Base-by-base conservation (phyloP, 2,888 invertebrate genomes). In the Plebejus argus region DNA sequence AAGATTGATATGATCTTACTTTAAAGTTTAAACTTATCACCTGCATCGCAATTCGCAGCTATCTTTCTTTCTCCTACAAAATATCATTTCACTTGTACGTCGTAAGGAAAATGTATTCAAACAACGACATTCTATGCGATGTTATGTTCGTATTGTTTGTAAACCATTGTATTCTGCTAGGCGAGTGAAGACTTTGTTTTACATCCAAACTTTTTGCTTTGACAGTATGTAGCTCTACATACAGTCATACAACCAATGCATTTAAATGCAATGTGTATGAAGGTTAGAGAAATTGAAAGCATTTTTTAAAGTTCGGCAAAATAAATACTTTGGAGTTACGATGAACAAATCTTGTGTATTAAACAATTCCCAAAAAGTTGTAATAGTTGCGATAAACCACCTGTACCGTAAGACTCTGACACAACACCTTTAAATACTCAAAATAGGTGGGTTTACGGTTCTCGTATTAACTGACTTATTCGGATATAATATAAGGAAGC, bases 81-180 rank as follows among this genome's bases (percentile, higher is more conserved):
- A 66, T 66, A 15, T 45, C 5, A 12, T 74, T 23, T 18, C 74
- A 74, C 28, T 28, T 28, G 71, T 74, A 53, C 20, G 0, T 18
- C 7, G 53, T 33, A 74, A 53, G 53, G 74, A 74, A 74, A 74
- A 28, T 23, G 87, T 83, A 84, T 78, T 84, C 81, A 85, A 90
- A 90, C 90, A 90, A 90, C 88, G 87, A 86, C 87, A 90, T 89
- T 90, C 83, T 76, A 83, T 81, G 82, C 82, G 81, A 83, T 84
- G 83, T 83, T 84, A 86, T 83, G 86, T 83, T 83, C 84, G 83
- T 88, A 90, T 90, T 90, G 91, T 90, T 89, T 85, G 80, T 85
- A 83, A 86, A 86, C 83, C 87, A 87, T 89, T 74, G 74, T 87
- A 85, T 85, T 83, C 83, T 75, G 75, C 28, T 23, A 8, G 39